Evolutionary conservation across 2,888 invertebrate species (phyloP).

Genomic region (Hypselothyrea guttata): DNA sequence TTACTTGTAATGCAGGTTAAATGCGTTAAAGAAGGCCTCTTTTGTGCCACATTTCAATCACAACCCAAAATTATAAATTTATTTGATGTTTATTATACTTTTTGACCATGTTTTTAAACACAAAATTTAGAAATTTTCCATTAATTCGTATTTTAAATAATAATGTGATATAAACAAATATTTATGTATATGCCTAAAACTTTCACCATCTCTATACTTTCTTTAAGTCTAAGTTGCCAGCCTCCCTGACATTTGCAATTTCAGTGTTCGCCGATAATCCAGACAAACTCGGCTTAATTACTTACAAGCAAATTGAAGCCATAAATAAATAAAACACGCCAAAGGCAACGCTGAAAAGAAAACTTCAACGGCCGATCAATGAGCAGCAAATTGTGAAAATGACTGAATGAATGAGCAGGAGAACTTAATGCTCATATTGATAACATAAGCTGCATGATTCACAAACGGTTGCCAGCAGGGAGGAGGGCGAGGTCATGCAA

Average conservation of each 20-base stretch:
- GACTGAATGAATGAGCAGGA: background rate
- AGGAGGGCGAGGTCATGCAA: conserved; percentile 31
- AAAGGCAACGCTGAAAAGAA: conserved; percentile 42
- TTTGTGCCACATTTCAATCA: too few relatives aligned
- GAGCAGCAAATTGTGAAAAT: conserved; percentile 8
- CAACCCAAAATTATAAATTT: too few relatives aligned
- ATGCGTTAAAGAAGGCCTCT: too few relatives aligned
- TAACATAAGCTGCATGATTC: conserved; percentile 69
- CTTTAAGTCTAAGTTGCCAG: conserved; percentile 44
- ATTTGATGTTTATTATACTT: too few relatives aligned
- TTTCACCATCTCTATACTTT: too few relatives aligned
- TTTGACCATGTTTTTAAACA: too few relatives aligned
- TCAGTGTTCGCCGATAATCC: conserved; percentile 59
- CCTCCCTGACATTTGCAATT: conserved; percentile 44
- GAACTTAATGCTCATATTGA: conserved; percentile 66
- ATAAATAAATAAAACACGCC: conserved; percentile 68
- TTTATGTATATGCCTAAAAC: too few relatives aligned
- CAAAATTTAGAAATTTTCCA: too few relatives aligned
- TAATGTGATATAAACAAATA: too few relatives aligned
- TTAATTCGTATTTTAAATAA: too few relatives aligned
- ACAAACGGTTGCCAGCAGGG: conserved; percentile 13
- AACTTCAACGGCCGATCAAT: conserved; percentile 49
- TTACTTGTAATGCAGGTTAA: too few relatives aligned
- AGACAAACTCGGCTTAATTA: conserved; percentile 71
- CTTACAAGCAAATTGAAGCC: conserved; percentile 72